Evolutionary conservation across 2,113 vertebrate genomes (phyloP).

Genomic region (Cinclus mexicanus): DNA sequence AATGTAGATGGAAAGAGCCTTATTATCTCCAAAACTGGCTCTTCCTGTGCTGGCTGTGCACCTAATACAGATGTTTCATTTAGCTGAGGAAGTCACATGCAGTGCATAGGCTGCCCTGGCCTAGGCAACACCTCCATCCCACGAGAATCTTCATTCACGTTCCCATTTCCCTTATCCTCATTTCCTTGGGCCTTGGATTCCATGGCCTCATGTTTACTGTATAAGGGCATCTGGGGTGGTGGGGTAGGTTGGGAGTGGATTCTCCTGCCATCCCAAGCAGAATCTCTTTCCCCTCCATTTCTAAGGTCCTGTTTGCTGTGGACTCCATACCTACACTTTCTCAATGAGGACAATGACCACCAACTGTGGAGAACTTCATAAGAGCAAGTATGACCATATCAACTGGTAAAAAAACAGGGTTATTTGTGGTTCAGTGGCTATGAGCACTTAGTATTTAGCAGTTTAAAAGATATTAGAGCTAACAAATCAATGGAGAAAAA

Average conservation of each 20-base stretch:
- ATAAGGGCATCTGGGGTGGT: not conserved
- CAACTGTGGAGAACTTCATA: not conserved
- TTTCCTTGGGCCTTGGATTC: too few relatives aligned
- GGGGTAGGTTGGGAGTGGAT: not conserved
- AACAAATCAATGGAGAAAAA: not conserved
- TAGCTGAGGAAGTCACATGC: not conserved
- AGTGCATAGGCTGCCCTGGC: not conserved
- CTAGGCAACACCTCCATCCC: not conserved
- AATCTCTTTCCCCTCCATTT: not conserved
- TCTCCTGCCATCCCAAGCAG: not conserved
- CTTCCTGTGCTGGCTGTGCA: not conserved
- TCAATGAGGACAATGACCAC: not conserved
- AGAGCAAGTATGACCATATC: not conserved
- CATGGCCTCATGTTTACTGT: not conserved
- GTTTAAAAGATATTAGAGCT: slow-evolving; percentile 2
- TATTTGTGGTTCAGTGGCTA: not conserved
- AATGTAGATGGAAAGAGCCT: not conserved
- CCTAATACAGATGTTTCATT: not conserved
- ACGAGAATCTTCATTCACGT: not conserved
- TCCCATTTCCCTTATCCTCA: not conserved
- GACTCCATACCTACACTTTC: not conserved
- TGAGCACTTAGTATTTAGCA: not conserved
- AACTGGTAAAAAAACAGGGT: not conserved
- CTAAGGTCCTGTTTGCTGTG: not conserved
- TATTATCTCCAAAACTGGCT: not conserved